Conservation (phyloP, 2,888 invertebrate species). For the Caenorhabditis sulstoni region DNA sequence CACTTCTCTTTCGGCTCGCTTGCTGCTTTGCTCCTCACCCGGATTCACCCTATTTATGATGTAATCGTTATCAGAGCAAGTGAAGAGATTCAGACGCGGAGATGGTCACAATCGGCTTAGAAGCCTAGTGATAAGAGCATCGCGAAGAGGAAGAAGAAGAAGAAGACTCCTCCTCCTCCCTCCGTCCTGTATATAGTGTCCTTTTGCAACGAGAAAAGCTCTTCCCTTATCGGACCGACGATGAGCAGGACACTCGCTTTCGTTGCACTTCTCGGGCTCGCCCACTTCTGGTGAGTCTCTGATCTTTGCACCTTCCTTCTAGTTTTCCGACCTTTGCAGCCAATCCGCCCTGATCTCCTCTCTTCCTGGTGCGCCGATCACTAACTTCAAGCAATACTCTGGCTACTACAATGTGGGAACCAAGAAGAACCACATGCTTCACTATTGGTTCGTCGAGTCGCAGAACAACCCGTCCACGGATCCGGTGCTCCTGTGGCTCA, state of each 20-base stretch:
- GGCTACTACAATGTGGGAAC: conserved; percentile 82
- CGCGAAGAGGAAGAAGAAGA: too few species aligned
- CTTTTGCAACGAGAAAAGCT: conserved; percentile 8
- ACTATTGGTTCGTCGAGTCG: conserved; percentile 81
- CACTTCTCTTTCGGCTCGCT: too few species aligned
- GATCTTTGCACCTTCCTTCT: background rate
- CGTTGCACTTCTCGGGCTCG: conserved; percentile 36
- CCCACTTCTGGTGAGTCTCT: conserved; percentile 32
- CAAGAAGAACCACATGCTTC: conserved; percentile 80
- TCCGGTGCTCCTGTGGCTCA: conserved; percentile 71
- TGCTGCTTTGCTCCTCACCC: conserved; percentile 18
- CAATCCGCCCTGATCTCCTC: conserved; percentile 54
- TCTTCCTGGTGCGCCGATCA: conserved; percentile 65
- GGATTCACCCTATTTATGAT: conserved; percentile 20
- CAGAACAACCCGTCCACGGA: conserved; percentile 68
- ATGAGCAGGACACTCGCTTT: conserved; percentile 42
- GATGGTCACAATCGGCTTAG: conserved; percentile 53
- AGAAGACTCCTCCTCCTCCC: conserved; percentile 38
- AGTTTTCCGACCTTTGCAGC: conserved; percentile 18
- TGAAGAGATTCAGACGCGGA: conserved; percentile 34
- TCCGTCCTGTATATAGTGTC: conserved; percentile 27
- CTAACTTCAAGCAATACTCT: conserved; percentile 81
- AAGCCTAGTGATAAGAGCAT: conserved; percentile 20
- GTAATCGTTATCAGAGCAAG: conserved; percentile 22
- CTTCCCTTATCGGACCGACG: conserved; percentile 25